Conservation (phyloP, 1,140 invertebrate genomes). For the Nephila pilipes region DNA sequence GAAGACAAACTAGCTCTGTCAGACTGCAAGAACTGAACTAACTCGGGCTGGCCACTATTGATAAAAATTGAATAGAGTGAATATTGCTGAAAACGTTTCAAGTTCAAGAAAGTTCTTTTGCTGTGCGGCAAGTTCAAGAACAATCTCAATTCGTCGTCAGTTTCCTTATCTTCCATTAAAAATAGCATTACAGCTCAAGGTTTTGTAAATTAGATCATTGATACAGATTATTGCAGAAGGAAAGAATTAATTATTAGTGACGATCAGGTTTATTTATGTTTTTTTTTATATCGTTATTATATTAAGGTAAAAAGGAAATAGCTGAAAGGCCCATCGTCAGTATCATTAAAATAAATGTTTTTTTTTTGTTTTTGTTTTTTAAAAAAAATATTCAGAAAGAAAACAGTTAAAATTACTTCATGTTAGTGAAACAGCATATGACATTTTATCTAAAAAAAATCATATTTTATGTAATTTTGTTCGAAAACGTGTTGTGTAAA, state of each 20-base stretch:
- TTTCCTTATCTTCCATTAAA: background rate
- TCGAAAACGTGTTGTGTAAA: too few species aligned
- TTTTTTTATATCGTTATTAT: background rate
- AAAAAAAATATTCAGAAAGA: too few species aligned
- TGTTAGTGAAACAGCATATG: too few species aligned
- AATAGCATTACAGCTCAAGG: background rate
- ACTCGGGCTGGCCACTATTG: background rate
- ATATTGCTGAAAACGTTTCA: background rate
- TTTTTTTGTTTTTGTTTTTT: too few species aligned
- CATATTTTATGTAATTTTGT: too few species aligned
- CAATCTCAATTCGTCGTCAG: background rate
- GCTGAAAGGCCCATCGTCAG: too few species aligned
- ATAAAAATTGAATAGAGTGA: background rate
- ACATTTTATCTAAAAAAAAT: too few species aligned
- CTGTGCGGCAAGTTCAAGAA: background rate
- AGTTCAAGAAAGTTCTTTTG: background rate
- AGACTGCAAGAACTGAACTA: background rate
- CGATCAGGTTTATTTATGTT: background rate
- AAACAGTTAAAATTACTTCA: too few species aligned
- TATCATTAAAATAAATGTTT: too few species aligned
- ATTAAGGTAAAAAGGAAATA: background rate
- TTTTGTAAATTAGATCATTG: background rate
- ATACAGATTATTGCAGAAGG: background rate
- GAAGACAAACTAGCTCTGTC: conserved; percentile 33
- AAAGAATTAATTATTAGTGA: background rate